A percentile compares a stretch with the other conserved stretches of the same genome.
These are phyloP conservation scores for Canis aureus DNA, from an alignment of 2,113 vertebrate genomes.

Conservation along the genomic window DNA sequence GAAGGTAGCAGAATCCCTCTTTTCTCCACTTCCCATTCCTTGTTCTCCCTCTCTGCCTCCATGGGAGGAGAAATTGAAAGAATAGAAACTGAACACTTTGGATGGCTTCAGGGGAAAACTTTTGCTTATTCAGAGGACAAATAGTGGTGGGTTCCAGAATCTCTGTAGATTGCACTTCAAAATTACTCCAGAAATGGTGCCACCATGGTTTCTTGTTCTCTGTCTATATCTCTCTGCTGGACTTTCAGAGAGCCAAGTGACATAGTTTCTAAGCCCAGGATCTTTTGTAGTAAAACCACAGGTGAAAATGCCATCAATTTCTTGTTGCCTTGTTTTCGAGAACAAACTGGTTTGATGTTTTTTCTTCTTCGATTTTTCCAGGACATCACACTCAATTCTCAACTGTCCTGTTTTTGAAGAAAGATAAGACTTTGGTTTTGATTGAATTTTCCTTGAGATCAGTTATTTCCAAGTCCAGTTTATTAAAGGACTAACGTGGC, in stretches of 20 bases:
- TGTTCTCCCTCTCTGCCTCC: not conserved
- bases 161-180: constrained; percentile 34
- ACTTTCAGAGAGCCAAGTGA: constrained; percentile 63
- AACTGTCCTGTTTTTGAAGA: constrained; percentile 80
- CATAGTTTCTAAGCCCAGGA: constrained; percentile 51
- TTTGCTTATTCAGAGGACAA: constrained; percentile 16
- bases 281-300: constrained; percentile 68
- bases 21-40: not conserved
- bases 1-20: not conserved
- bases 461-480: constrained; percentile 78
- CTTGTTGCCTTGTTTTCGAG: constrained; percentile 80
- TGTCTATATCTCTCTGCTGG: constrained; percentile 27
- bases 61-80: not conserved
- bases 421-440: constrained; percentile 83
- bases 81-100: not conserved
- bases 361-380: constrained; percentile 80
- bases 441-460: constrained; percentile 84
- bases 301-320: constrained; percentile 80
- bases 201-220: not conserved
- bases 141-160: not conserved
- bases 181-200: constrained; percentile 39
- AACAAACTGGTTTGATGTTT: constrained; percentile 76
- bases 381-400: constrained; percentile 82
- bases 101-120: not conserved
- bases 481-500: constrained; percentile 78